These are phyloP conservation scores for Euglossa dilemma DNA, from an alignment of 1,140 invertebrate genomes.

Conservation along the genomic window DNA sequence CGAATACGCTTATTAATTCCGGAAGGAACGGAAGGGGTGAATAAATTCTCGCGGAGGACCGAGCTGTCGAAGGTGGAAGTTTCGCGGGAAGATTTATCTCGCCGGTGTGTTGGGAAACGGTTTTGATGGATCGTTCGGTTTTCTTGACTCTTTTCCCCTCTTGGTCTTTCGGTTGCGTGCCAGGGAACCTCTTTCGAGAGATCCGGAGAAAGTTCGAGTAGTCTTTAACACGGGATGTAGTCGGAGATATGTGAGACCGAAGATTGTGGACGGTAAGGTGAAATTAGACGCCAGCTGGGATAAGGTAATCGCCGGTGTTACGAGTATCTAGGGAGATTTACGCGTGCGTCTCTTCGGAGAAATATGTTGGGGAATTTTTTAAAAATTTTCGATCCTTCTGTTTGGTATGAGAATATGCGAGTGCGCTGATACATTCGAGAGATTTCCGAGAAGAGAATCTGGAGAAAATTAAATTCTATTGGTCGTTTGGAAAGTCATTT, in stretches of 20 bases:
- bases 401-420: too few species aligned
- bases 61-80: background rate
- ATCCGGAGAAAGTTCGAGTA: background rate
- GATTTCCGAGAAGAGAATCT: too few species aligned
- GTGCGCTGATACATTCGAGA: too few species aligned
- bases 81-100: background rate
- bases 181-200: background rate
- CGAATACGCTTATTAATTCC: slow-evolving; percentile 39
- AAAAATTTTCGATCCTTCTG: too few species aligned
- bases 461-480: too few species aligned
- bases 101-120: background rate
- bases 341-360: too few species aligned
- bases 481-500: too few species aligned
- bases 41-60: slow-evolving; percentile 28
- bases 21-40: slow-evolving; percentile 18
- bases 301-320: too few species aligned
- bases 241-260: background rate
- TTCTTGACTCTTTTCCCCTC: background rate
- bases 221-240: background rate
- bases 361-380: too few species aligned
- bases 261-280: too few species aligned
- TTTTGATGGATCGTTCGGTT: slow-evolving; percentile 8
- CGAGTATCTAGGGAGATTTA: too few species aligned
- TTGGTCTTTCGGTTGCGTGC: background rate
- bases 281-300: too few species aligned